Conservation (phyloP, 2,113 vertebrate species). For the Chionis minor region DNA sequence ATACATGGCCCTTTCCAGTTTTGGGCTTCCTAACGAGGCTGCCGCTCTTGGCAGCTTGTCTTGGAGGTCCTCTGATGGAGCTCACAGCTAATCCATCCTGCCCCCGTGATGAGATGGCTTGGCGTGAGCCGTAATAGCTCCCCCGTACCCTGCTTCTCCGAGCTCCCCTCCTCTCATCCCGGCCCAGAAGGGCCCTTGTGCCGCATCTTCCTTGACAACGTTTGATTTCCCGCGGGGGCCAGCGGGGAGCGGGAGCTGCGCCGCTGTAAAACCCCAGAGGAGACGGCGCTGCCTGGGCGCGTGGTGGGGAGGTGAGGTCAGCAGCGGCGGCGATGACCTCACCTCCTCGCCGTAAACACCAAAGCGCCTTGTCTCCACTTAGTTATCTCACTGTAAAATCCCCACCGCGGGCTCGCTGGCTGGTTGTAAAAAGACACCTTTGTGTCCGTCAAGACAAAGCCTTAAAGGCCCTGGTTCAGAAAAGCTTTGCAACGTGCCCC, state of each 20-base stretch:
- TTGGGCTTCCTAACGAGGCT: not conserved
- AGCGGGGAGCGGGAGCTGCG: not conserved
- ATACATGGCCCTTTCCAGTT: not conserved
- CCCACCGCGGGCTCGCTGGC: not conserved
- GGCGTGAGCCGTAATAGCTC: not conserved
- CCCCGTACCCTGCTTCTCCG: not conserved
- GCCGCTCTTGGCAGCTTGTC: not conserved
- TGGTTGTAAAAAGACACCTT: not conserved
- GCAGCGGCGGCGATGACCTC: not conserved
- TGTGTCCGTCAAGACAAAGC: not conserved
- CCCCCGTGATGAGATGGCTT: too few species aligned
- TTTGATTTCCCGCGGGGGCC: not conserved
- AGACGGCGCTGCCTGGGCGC: not conserved
- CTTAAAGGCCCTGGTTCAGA: not conserved
- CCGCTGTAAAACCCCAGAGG: not conserved
- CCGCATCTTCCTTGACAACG: not conserved
- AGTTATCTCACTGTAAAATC: not conserved
- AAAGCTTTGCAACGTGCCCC: not conserved
- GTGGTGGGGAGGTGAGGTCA: not conserved
- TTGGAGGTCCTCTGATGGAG: not conserved
- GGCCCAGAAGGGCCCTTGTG: fast-evolving
- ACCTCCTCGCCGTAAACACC: not conserved
- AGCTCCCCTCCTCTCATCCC: not conserved
- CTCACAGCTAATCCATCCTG: not conserved
- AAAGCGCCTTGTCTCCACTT: not conserved